phyloP scores from a whole-genome alignment of 2,113 vertebrate species.

The Percina caprodes region DNA sequence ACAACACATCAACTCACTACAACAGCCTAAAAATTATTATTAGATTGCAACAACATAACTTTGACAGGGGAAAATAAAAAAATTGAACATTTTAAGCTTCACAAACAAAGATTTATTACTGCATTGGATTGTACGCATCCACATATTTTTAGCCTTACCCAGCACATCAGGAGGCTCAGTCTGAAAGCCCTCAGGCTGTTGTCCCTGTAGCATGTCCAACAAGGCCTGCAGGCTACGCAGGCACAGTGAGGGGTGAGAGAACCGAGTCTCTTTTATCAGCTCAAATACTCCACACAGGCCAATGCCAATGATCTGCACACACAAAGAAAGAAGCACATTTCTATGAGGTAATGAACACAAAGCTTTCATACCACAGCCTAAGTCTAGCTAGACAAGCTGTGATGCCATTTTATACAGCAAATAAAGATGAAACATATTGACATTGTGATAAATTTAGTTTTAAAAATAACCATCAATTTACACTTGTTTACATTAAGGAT shows the following conservation, averaged over 20 bases:
- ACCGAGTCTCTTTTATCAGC: conserved; percentile 97
- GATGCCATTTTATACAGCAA: not conserved
- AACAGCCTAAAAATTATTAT: not conserved
- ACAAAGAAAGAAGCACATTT: conserved; percentile 23
- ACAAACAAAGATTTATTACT: not conserved
- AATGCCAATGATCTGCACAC: conserved; percentile 94
- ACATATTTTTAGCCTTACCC: conserved; percentile 82
- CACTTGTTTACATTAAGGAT: not conserved
- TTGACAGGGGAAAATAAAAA: not conserved
- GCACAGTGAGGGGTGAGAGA: conserved; percentile 97
- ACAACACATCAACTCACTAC: not conserved
- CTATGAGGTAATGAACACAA: conserved; percentile 32
- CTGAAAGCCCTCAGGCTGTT: conserved; percentile 97
- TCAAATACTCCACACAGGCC: conserved; percentile 99
- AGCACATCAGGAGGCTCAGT: conserved; percentile 97
- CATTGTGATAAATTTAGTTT: not conserved
- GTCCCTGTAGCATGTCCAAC: conserved; percentile 97
- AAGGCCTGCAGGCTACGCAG: conserved; percentile 97
- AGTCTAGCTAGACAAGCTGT: not conserved
- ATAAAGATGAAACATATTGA: not conserved
- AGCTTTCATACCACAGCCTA: not conserved
- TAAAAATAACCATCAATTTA: not conserved
- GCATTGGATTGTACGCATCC: not conserved
- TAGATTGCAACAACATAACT: not conserved
- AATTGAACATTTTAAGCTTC: not conserved